Evolutionary conservation across 1,140 invertebrate genomes (phyloP).

Genomic region (Asobara japonica): DNA sequence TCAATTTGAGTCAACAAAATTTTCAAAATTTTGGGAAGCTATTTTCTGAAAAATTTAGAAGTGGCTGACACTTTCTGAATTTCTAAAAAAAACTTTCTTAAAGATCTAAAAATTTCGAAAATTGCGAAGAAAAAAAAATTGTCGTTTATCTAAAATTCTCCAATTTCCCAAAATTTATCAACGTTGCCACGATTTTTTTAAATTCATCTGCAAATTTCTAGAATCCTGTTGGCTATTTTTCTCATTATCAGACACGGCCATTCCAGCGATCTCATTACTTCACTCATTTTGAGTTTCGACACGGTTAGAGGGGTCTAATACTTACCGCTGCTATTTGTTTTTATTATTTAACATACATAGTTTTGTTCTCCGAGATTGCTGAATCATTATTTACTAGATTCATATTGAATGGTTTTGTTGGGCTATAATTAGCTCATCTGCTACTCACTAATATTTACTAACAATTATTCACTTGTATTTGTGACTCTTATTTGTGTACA

Average conservation of each 20-base stretch:
- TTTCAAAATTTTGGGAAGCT: too few species aligned
- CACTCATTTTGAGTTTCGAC: slow-evolving; percentile 30
- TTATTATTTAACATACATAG: slow-evolving; percentile 53
- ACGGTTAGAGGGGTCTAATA: slow-evolving; percentile 40
- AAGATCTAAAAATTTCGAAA: too few species aligned
- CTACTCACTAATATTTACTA: slow-evolving; percentile 39
- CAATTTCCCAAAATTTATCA: too few species aligned
- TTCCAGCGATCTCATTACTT: background rate
- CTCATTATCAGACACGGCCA: too few species aligned
- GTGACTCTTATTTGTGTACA: slow-evolving; percentile 40
- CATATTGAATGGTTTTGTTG: slow-evolving; percentile 33
- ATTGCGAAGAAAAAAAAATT: background rate
- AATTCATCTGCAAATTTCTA: too few species aligned
- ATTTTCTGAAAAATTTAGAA: too few species aligned
- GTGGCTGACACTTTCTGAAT: too few species aligned
- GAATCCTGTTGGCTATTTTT: too few species aligned
- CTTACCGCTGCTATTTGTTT: slow-evolving; percentile 42
- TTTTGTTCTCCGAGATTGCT: slow-evolving; percentile 47
- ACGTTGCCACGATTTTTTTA: slow-evolving; percentile 26
- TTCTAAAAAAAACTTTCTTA: too few species aligned
- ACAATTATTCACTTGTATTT: slow-evolving; percentile 43
- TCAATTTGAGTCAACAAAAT: background rate
- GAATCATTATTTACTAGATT: slow-evolving; percentile 49
- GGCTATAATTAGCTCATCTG: slow-evolving; percentile 26
- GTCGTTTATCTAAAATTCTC: too few species aligned